A percentile compares a stretch with the other conserved stretches of the same genome.
Conservation (phyloP, 2,113 vertebrate genomes). For the Ictalurus furcatus region DNA sequence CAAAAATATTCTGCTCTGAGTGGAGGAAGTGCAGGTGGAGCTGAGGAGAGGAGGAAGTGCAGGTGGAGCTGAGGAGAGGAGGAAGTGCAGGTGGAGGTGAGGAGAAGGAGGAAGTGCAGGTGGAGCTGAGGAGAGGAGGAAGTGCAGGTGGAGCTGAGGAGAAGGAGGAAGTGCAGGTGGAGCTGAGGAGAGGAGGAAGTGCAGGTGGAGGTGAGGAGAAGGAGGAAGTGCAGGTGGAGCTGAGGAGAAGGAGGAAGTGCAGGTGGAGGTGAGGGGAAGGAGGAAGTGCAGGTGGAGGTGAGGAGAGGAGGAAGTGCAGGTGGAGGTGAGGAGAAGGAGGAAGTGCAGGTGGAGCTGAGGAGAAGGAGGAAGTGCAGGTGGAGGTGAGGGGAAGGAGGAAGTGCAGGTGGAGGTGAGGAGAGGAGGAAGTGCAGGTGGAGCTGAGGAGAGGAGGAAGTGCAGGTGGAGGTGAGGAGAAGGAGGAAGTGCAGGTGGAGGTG, state of each 20-base stretch:
- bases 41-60: neutral
- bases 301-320: neutral
- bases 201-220: neutral
- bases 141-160: neutral
- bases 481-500: no score
- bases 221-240: neutral
- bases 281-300: neutral
- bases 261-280: no score
- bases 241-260: neutral
- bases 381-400: neutral
- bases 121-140: no score
- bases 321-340: no score
- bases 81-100: neutral
- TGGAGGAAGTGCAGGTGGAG: neutral
- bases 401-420: no score
- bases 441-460: no score
- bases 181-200: no score
- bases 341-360: neutral
- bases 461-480: neutral
- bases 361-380: neutral
- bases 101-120: neutral
- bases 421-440: no score
- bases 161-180: neutral
- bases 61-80: neutral
- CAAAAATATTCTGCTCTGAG: neutral